Percentiles rank a stretch among this genome's conserved stretches.
Conservation (phyloP, 2,888 invertebrate genomes). For the Penaeus monodon region DNA sequence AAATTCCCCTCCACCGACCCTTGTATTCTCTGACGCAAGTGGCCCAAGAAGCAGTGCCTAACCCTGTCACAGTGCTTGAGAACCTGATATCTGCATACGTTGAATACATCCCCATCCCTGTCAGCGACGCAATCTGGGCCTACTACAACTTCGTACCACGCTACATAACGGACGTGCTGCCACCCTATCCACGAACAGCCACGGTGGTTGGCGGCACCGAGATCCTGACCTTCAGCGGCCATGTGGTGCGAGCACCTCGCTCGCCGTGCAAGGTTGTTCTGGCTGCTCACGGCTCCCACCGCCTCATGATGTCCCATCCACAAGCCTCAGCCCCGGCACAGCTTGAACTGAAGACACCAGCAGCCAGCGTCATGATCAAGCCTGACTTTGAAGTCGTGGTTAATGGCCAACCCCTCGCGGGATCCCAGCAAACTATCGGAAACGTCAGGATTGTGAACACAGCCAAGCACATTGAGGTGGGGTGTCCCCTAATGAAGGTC, state of each 20-base stretch:
- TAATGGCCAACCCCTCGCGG: constrained; percentile 14
- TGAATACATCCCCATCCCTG: background rate
- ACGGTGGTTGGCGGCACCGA: constrained; percentile 36
- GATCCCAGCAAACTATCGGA: background rate
- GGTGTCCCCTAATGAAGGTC: constrained; percentile 6
- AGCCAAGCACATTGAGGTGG: background rate
- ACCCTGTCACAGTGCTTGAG: too few relatives aligned
- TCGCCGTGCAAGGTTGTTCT: constrained; percentile 37
- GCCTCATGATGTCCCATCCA: constrained; percentile 36
- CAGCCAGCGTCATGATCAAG: constrained; percentile 17
- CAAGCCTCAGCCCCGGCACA: background rate
- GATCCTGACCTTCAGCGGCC: constrained; percentile 38
- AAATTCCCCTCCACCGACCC: too few relatives aligned
- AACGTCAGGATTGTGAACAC: constrained; percentile 6
- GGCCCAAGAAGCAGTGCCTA: too few relatives aligned
- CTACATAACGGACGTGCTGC: constrained; percentile 10
- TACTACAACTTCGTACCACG: constrained; percentile 20
- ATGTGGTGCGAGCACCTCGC: constrained; percentile 15
- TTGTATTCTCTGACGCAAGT: too few relatives aligned
- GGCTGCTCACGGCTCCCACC: constrained; percentile 19
- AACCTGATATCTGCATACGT: too few relatives aligned
- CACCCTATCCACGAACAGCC: constrained; percentile 30
- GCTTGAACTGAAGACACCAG: constrained; percentile 10
- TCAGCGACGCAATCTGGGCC: constrained; percentile 5
- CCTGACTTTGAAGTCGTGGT: constrained; percentile 9